Conservation (phyloP, 2,797 vertebrate species). For the Anniella stebbinsi region DNA sequence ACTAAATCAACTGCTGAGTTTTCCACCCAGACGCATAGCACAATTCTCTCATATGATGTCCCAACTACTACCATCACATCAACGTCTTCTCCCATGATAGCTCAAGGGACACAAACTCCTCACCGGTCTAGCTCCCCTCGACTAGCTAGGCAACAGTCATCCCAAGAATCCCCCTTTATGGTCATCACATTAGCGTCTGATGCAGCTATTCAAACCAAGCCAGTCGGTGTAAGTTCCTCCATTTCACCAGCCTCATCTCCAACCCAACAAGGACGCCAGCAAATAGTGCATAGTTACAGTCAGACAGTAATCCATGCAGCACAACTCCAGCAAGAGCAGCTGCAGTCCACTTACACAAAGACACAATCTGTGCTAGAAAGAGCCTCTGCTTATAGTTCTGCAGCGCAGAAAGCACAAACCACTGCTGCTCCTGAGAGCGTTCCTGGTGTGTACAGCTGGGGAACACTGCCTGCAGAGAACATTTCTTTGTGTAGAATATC, state of each 20-base stretch:
- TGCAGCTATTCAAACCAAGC: constrained; percentile 86
- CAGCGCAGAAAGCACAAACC: constrained; percentile 77
- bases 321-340: constrained; percentile 84
- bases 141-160: constrained; percentile 90
- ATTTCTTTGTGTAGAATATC: constrained; percentile 93
- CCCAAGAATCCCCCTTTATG: constrained; percentile 91
- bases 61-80: constrained; percentile 74
- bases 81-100: constrained; percentile 81
- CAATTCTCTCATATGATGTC: constrained; percentile 74
- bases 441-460: constrained; percentile 84
- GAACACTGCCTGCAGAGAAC: constrained; percentile 90
- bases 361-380: constrained; percentile 75
- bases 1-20: constrained; percentile 87
- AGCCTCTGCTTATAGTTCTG: constrained; percentile 68
- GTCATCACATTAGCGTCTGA: constrained; percentile 90
- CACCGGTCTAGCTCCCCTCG: constrained; percentile 86
- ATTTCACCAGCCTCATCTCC: constrained; percentile 93
- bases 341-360: constrained; percentile 80
- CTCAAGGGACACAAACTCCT: constrained; percentile 87
- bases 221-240: constrained; percentile 87
- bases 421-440: constrained; percentile 80
- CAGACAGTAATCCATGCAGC: constrained; percentile 79
- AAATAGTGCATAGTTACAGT: constrained; percentile 84
- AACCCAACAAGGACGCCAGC: constrained; percentile 84
- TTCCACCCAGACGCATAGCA: constrained; percentile 91